A percentile compares a stretch with the other conserved stretches of the same genome.
phyloP scores from a whole-genome alignment of 2,113 vertebrate genomes.

The Clarias batrachus region DNA sequence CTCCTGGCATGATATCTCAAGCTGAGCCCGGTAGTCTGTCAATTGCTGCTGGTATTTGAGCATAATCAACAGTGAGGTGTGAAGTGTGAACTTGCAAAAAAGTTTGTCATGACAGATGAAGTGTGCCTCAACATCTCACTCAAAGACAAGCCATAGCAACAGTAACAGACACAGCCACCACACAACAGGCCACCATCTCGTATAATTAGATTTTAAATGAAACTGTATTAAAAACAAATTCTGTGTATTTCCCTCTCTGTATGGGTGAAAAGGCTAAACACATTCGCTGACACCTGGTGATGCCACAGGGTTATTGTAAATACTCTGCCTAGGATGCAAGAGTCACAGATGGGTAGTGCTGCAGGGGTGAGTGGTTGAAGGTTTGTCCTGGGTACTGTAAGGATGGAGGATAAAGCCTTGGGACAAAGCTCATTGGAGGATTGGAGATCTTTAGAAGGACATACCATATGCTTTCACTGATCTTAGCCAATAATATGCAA shows the following conservation, averaged over 20 bases:
- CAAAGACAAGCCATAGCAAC: too few relatives aligned
- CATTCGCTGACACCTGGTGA: conserved; percentile 63
- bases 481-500: neutral
- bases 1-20: too few relatives aligned
- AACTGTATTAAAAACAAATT: conserved; percentile 8
- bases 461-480: neutral
- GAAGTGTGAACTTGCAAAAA: too few relatives aligned
- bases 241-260: neutral
- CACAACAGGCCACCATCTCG: too few relatives aligned
- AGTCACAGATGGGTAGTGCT: conserved; percentile 60
- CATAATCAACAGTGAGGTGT: too few relatives aligned
- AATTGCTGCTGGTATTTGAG: too few relatives aligned
- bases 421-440: conserved; percentile 49
- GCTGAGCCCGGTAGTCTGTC: too few relatives aligned
- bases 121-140: too few relatives aligned
- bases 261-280: conserved; percentile 48
- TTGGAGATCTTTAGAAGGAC: neutral
- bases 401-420: conserved; percentile 25
- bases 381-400: neutral
- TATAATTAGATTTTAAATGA: neutral
- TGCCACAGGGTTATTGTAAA: conserved; percentile 32
- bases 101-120: too few relatives aligned
- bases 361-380: neutral
- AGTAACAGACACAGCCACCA: too few relatives aligned
- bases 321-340: conserved; percentile 34